Percentiles rank a stretch among this genome's conserved stretches.
Evolutionary conservation across 2,888 invertebrate species (phyloP).

Genomic region (Tipula unca): DNA sequence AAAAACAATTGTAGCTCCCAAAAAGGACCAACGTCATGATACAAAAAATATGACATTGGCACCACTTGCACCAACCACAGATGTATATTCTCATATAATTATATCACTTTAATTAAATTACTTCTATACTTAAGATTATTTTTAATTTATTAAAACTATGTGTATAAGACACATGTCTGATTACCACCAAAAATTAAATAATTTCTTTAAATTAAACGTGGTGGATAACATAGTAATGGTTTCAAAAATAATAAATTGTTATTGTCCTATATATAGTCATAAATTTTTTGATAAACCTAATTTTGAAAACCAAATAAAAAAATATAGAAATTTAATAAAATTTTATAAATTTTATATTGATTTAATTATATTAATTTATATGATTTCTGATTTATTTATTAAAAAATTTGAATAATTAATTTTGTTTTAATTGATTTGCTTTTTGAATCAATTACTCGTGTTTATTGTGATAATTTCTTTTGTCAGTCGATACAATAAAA

Average conservation of each 20-base stretch:
- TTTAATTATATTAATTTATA: neutral
- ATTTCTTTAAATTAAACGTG: neutral
- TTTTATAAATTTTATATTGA: neutral
- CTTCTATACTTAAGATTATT: neutral
- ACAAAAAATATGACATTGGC: too few relatives aligned
- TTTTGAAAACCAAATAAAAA: neutral
- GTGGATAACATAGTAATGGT: slow-evolving; percentile 18
- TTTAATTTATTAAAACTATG: neutral
- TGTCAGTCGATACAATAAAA: too few relatives aligned
- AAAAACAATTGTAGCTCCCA: too few relatives aligned
- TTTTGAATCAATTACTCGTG: too few relatives aligned
- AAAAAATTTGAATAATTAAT: neutral
- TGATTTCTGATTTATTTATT: neutral
- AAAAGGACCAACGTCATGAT: too few relatives aligned
- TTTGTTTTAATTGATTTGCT: neutral
- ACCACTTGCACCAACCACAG: too few relatives aligned
- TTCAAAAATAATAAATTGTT: neutral
- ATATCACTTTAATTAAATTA: neutral
- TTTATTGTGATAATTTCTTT: too few relatives aligned
- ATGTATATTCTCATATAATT: neutral
- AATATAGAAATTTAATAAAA: neutral
- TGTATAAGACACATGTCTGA: neutral
- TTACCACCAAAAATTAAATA: neutral
- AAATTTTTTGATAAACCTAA: neutral
- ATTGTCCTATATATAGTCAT: neutral